Percentiles rank a stretch among this genome's conserved stretches.
Conservation (phyloP, 2,113 vertebrate genomes). For the Ceratotherium simum region DNA sequence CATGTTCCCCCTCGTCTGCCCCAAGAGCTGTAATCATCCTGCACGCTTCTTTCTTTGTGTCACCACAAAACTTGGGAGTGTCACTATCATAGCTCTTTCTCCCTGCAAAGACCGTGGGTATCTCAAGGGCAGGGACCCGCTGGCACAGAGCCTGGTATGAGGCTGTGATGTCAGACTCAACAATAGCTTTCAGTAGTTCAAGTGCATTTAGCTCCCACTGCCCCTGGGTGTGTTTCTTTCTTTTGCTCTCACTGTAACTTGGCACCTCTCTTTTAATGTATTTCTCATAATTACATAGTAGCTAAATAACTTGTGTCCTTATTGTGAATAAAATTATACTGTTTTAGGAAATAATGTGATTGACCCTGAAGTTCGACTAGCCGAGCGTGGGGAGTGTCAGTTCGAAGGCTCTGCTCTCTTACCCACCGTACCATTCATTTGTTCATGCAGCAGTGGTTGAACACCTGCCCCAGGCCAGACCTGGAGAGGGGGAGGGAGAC, state of each 20-base stretch:
- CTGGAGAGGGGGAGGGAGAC: rapidly evolving
- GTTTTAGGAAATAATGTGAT: neutral
- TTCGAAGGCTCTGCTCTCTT: neutral
- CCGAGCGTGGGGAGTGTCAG: neutral
- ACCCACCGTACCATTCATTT: rapidly evolving
- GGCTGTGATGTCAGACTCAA: neutral
- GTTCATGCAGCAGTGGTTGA: neutral
- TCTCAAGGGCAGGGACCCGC: neutral
- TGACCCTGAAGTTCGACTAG: neutral
- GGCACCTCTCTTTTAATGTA: neutral
- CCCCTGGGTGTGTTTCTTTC: neutral
- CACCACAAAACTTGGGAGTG: neutral
- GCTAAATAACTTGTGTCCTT: neutral
- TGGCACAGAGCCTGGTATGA: neutral
- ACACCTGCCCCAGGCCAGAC: neutral
- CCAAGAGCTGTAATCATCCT: neutral
- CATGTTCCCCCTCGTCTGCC: neutral
- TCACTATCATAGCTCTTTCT: neutral
- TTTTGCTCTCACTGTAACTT: neutral
- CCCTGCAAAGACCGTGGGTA: neutral
- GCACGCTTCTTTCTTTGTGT: neutral
- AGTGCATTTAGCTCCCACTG: neutral
- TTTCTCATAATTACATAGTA: neutral
- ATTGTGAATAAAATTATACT: neutral
- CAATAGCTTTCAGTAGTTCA: neutral